phyloP scores from a whole-genome alignment of 2,797 vertebrate species.

The Neopelma chrysocephalum region DNA sequence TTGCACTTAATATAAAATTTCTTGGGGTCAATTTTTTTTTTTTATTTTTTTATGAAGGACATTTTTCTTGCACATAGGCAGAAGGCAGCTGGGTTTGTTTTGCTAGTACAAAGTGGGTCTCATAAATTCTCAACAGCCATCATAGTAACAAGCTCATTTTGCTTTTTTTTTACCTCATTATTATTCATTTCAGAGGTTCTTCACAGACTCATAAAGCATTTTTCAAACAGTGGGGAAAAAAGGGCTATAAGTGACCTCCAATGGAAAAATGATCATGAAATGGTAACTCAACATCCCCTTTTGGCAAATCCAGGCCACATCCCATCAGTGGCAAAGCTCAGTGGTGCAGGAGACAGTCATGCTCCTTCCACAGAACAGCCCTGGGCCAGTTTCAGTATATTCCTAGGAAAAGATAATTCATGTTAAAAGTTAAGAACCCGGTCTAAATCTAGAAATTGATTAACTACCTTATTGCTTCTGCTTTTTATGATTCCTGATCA shows the following conservation, averaged over 20 bases:
- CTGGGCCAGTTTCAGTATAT: accelerated
- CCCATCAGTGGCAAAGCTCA: too few relatives aligned
- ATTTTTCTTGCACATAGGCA: conserved; percentile 23
- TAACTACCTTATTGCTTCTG: background rate
- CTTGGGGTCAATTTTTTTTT: background rate
- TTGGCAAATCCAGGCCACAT: background rate
- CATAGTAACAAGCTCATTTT: background rate
- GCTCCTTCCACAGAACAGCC: background rate
- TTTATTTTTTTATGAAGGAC: background rate
- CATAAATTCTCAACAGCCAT: conserved; percentile 43
- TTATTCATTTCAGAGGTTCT: background rate
- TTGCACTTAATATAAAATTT: background rate
- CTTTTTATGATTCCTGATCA: background rate
- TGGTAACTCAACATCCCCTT: background rate
- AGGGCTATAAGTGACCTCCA: background rate
- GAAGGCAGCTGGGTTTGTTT: conserved; percentile 32
- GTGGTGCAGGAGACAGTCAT: background rate
- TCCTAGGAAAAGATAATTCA: accelerated
- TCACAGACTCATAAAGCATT: background rate
- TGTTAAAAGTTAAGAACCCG: background rate
- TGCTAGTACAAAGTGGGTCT: background rate
- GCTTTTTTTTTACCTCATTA: background rate
- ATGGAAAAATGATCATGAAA: background rate
- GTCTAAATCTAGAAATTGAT: background rate
- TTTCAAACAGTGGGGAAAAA: background rate